Conservation (phyloP, 2,888 invertebrate species). For the Oasisia sp. region DNA sequence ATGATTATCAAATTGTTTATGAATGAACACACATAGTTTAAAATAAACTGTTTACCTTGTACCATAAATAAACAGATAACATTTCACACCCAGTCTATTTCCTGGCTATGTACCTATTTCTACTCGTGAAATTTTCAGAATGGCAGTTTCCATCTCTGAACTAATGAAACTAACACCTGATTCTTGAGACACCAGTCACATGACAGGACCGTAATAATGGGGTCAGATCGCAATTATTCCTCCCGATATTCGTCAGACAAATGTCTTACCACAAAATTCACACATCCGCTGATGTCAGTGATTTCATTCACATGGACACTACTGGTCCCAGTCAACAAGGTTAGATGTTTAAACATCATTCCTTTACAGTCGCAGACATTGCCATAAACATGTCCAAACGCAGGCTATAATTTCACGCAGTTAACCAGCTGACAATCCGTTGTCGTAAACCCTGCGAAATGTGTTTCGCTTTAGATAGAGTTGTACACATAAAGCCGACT, state of each 20-base stretch:
- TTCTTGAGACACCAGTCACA: neutral
- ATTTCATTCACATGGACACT: neutral
- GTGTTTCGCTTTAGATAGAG: neutral
- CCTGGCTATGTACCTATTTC: neutral
- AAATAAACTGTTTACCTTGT: too few species aligned
- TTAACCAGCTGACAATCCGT: neutral
- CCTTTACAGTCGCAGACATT: neutral
- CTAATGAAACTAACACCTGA: neutral
- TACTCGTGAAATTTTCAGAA: neutral
- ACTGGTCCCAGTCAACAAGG: neutral
- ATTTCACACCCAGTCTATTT: neutral
- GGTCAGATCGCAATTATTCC: neutral
- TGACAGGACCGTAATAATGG: neutral
- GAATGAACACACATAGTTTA: too few species aligned
- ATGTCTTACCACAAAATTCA: neutral
- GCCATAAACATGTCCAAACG: neutral
- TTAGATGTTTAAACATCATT: neutral
- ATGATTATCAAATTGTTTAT: too few species aligned
- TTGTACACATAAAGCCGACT: neutral
- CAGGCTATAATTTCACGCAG: constrained; percentile 1
- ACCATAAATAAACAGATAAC: too few species aligned
- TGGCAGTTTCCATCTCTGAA: neutral
- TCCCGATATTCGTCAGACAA: neutral
- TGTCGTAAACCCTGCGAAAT: neutral
- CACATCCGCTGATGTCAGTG: neutral